Percentiles rank a stretch among this genome's conserved stretches.
Conservation (phyloP, 92 coral and sea anemone genomes). For the Bergia sp. region DNA sequence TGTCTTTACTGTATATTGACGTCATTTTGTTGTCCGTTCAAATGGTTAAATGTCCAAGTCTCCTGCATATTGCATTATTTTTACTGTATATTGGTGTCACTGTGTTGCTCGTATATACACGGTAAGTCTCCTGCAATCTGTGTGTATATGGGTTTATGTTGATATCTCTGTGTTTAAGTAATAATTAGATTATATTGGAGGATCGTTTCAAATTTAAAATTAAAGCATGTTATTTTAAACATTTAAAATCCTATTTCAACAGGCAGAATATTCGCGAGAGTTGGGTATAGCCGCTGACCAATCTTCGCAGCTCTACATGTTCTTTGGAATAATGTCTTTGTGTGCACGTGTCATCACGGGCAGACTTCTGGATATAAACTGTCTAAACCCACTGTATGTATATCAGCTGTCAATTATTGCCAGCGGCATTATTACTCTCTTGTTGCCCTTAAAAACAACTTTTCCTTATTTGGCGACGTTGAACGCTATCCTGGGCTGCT, state of each 20-base stretch:
- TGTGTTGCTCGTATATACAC: background rate
- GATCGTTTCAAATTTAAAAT: background rate
- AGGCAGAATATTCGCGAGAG: conserved; percentile 20
- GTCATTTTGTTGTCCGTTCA: background rate
- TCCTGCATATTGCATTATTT: background rate
- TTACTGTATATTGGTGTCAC: background rate
- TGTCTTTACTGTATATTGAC: background rate
- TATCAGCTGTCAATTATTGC: background rate
- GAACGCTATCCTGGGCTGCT: background rate
- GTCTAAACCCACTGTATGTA: background rate
- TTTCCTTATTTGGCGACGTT: background rate
- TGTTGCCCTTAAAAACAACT: conserved; percentile 5
- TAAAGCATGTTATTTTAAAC: background rate
- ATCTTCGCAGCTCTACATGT: conserved; percentile 18
- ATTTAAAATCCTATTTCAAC: background rate
- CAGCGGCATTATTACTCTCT: background rate
- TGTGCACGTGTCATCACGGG: background rate
- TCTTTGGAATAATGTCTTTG: background rate
- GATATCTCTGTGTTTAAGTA: too few species aligned
- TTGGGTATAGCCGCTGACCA: conserved; percentile 9
- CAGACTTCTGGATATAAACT: background rate
- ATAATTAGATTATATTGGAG: background rate
- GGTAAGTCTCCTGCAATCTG: too few species aligned
- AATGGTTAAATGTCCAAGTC: background rate
- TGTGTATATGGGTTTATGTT: too few species aligned